Percentiles rank a stretch among this genome's conserved stretches.
These are phyloP conservation scores for Anisognathus igniventris DNA, from an alignment of 2,797 vertebrate genomes.

Conservation along the genomic window DNA sequence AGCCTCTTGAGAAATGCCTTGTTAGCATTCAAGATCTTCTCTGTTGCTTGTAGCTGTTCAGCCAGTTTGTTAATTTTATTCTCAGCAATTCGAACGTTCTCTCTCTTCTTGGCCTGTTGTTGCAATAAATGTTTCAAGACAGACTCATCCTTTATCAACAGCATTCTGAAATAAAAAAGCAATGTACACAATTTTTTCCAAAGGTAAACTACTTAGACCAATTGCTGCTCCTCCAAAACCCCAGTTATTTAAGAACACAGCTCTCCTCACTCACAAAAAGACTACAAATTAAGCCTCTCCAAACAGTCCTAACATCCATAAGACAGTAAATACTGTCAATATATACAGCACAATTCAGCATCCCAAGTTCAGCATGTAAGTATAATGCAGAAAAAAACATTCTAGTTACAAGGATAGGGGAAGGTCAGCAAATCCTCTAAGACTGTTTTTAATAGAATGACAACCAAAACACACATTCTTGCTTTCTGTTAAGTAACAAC, in stretches of 20 bases:
- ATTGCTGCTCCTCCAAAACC: background rate
- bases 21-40: constrained; percentile 88
- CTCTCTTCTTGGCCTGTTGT: constrained; percentile 91
- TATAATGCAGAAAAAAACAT: background rate
- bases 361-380: background rate
- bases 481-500: background rate
- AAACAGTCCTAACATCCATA: background rate
- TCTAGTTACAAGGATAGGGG: background rate
- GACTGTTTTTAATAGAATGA: background rate
- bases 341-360: background rate
- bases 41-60: constrained; percentile 91
- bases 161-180: constrained; percentile 75
- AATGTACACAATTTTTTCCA: background rate
- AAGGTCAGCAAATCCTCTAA: background rate
- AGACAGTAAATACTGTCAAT: background rate
- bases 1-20: constrained; percentile 88
- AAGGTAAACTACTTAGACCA: background rate
- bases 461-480: background rate
- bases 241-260: background rate
- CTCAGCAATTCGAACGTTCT: constrained; percentile 88
- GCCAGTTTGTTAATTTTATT: constrained; percentile 85
- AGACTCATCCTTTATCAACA: constrained; percentile 88
- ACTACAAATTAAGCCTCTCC: background rate
- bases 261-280: background rate
- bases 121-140: constrained; percentile 88